These are phyloP conservation scores for Leptinotarsa peninsularis DNA, from an alignment of 2,888 invertebrate species.

Conservation along the genomic window DNA sequence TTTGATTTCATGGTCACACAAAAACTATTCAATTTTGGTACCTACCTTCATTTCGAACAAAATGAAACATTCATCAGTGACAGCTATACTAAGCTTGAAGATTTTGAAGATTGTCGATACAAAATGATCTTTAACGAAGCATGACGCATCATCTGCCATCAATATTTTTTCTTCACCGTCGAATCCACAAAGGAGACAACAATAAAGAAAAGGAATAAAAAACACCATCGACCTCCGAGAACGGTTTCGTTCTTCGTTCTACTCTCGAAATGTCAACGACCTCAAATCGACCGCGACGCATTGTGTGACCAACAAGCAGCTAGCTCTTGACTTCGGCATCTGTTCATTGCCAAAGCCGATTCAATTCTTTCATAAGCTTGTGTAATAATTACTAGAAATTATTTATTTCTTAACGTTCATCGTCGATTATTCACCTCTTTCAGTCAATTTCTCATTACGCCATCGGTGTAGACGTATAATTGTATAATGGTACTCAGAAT, in stretches of 20 bases:
- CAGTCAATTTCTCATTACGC: neutral
- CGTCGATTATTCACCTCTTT: neutral
- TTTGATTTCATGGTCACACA: too few relatives aligned
- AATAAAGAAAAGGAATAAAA: neutral
- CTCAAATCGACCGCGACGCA: slow-evolving; percentile 38
- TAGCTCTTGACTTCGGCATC: slow-evolving; percentile 19
- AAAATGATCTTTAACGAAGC: slow-evolving; percentile 3
- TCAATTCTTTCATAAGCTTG: slow-evolving; percentile 25
- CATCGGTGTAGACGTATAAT: neutral
- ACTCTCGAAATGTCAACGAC: slow-evolving; percentile 43
- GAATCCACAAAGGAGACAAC: slow-evolving; percentile 15
- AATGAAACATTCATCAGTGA: neutral
- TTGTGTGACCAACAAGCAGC: slow-evolving; percentile 10
- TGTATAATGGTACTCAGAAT: neutral
- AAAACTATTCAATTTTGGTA: too few relatives aligned
- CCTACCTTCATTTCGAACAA: neutral
- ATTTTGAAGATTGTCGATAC: neutral
- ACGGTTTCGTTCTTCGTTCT: slow-evolving; percentile 29
- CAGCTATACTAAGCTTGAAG: neutral
- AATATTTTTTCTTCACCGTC: slow-evolving; percentile 9
- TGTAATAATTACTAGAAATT: slow-evolving; percentile 19
- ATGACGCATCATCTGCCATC: slow-evolving; percentile 16
- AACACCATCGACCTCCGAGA: neutral
- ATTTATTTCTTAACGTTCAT: slow-evolving; percentile 1
- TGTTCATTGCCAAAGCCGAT: slow-evolving; percentile 32